Base-by-base conservation (phyloP, 1,140 invertebrate species). In the Temnothorax nylanderi region DNA sequence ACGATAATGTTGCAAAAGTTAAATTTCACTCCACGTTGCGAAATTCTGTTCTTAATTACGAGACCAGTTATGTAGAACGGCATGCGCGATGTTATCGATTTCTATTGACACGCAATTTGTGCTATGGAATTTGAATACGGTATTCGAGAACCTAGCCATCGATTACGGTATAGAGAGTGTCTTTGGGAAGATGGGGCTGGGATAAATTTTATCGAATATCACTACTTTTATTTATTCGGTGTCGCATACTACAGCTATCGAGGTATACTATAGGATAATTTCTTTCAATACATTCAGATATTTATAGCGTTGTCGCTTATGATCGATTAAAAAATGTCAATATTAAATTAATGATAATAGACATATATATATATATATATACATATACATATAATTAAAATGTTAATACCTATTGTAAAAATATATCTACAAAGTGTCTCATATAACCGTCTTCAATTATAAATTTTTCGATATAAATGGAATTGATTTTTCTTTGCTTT, bases 51-150 rank as follows among this genome's bases (percentile, higher is more conserved):
- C 58, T 58, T 74, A 84, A 84, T 74, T 84, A 84, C 80, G 13
- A 37, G 34, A 34, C 18, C 41, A 60, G 54, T 60, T 62, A 75
- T 41, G 69, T 47, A 37, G 54, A 74, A 84, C 37, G 80, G 51
- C 67, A 82, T 82, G 80, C 69, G 69, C 80, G 69, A 60, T 49
- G 69, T 75, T 84, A 84, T 84, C 80, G 80, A 84, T 84, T 74
- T 84, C 80, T 84, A 60, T 84, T 75, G 80, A 71, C 80, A 74
- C 41, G 80, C 80, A 84, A 75, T 84, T 84, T 84, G 54, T 47
- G 41, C 80, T 49, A 60, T 84, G 80, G 69, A 84, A 84, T 84
- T 84, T 84, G 80, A 44, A 84, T 47, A 74, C 13, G 41, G 26
- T 62, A 74, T 74, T 74, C 41, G 44, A 75, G 54, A 74, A 62